These are phyloP conservation scores for Linepithema humile DNA, from an alignment of 1,140 invertebrate genomes.

Conservation along the genomic window DNA sequence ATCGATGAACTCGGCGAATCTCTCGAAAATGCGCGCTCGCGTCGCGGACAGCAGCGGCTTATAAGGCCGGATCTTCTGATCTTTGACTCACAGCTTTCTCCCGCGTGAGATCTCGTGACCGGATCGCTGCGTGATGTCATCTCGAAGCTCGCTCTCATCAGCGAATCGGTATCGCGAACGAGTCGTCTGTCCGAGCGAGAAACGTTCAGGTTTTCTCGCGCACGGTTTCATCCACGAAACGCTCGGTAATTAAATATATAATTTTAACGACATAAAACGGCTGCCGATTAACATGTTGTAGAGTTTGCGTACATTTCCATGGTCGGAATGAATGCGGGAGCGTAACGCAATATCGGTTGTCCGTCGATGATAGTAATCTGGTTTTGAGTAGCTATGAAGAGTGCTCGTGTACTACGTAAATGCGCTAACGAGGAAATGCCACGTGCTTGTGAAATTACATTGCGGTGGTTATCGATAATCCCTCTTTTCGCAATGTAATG, in stretches of 20 bases:
- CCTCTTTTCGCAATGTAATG: slow-evolving; percentile 26
- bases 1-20: slow-evolving; percentile 68
- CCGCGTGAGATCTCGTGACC: slow-evolving; percentile 32
- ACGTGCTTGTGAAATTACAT: slow-evolving; percentile 35
- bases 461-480: not conserved
- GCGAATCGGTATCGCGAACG: not conserved
- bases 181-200: not conserved
- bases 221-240: not conserved
- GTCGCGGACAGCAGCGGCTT: slow-evolving; percentile 9
- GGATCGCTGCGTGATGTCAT: not conserved
- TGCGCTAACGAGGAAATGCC: slow-evolving; percentile 33
- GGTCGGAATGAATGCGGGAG: not conserved
- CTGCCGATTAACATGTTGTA: not conserved
- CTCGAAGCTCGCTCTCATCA: not conserved
- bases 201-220: too few species aligned
- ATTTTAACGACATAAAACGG: not conserved
- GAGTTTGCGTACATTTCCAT: not conserved
- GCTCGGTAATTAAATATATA: not conserved
- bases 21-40: slow-evolving; percentile 59
- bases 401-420: too few species aligned
- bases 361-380: slow-evolving; percentile 6
- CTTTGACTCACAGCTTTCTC: slow-evolving; percentile 68
- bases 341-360: not conserved
- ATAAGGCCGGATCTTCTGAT: slow-evolving; percentile 30
- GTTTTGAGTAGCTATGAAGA: slow-evolving; percentile 6